A percentile compares a stretch with the other conserved stretches of the same genome.
Evolutionary conservation across 2,113 vertebrate genomes (phyloP).

Genomic region (Vulpes vulpes): DNA sequence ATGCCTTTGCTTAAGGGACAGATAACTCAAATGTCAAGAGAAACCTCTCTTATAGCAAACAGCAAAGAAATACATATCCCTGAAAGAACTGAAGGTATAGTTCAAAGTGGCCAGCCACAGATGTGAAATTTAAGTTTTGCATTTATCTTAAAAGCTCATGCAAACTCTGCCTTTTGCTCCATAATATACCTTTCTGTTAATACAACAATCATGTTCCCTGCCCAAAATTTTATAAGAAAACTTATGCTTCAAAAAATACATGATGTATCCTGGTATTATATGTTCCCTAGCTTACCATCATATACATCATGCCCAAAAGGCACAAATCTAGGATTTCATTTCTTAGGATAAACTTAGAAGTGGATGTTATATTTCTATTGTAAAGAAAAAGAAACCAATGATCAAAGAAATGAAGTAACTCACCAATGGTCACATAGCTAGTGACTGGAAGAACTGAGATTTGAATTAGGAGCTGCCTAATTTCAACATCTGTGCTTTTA

Average conservation of each 20-base stretch:
- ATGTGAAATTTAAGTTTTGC: constrained; percentile 40
- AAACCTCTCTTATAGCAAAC: constrained; percentile 12
- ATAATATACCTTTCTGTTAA: constrained; percentile 11
- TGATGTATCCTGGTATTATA: background rate
- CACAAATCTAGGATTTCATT: background rate
- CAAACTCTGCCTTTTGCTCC: constrained; percentile 39
- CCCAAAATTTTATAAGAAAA: constrained; percentile 45
- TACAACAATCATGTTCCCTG: background rate
- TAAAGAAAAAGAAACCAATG: background rate
- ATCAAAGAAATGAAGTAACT: constrained; percentile 42
- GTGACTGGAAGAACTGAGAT: background rate
- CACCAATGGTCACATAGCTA: background rate
- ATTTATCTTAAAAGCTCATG: constrained; percentile 48
- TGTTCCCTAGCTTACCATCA: background rate
- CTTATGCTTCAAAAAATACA: constrained; percentile 39
- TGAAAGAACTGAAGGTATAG: background rate
- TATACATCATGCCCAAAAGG: background rate
- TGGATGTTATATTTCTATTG: background rate
- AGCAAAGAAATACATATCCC: constrained; percentile 2
- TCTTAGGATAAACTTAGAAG: constrained; percentile 30
- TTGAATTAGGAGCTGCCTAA: constrained; percentile 24
- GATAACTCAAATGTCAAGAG: constrained; percentile 30
- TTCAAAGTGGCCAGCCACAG: background rate
- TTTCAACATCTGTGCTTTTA: constrained; percentile 34
- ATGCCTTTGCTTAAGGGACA: background rate